phyloP scores from a whole-genome alignment of 2,888 invertebrate species.

The Didymodactylos carnosus region DNA sequence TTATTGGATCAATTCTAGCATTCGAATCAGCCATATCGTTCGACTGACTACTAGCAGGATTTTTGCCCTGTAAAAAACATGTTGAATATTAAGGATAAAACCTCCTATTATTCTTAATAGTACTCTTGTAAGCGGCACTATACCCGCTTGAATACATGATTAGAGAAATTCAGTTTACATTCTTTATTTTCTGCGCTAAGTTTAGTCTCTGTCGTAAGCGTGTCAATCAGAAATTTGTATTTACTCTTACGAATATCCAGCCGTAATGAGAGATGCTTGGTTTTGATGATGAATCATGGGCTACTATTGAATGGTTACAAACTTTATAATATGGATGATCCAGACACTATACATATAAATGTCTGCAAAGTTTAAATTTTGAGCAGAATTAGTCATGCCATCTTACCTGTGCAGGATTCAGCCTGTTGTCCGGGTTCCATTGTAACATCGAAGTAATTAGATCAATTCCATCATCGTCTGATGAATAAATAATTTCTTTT shows the following conservation, averaged over 20 bases:
- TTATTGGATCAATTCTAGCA: not conserved
- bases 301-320: not conserved
- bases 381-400: too few species aligned
- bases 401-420: constrained; percentile 48
- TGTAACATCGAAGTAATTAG: constrained; percentile 64
- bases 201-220: too few species aligned
- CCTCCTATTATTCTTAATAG: too few species aligned
- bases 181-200: too few species aligned
- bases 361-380: too few species aligned
- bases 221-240: too few species aligned
- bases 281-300: not conserved
- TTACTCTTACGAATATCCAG: not conserved
- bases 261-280: not conserved
- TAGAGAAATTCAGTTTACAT: too few species aligned
- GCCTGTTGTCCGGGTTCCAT: constrained; percentile 78
- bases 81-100: too few species aligned
- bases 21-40: not conserved
- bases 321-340: constrained; percentile 1
- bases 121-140: too few species aligned
- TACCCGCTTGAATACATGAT: too few species aligned
- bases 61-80: too few species aligned
- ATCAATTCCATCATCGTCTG: constrained; percentile 59
- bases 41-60: not conserved
- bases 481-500: constrained; percentile 57
- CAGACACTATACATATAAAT: not conserved